These are phyloP conservation scores for Apamea monoglypha DNA, from an alignment of 2,888 invertebrate genomes.

Conservation along the genomic window DNA sequence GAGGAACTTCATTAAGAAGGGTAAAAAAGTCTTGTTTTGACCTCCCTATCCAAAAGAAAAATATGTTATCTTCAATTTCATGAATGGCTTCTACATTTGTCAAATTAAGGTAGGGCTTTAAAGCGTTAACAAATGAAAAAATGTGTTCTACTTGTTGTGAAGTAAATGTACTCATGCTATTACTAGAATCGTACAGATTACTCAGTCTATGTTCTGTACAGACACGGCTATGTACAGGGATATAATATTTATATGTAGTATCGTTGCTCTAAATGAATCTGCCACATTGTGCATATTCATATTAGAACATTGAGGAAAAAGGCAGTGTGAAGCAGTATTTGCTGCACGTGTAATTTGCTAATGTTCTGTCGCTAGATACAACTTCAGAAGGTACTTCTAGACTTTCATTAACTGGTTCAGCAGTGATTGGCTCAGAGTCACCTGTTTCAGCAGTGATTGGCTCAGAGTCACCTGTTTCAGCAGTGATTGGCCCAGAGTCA, in stretches of 20 bases:
- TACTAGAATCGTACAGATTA: slow-evolving; percentile 1
- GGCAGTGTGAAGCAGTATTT: slow-evolving; percentile 22
- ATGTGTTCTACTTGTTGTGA: slow-evolving; percentile 22
- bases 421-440: too few relatives aligned
- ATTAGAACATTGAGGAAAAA: slow-evolving; percentile 18
- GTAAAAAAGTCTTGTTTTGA: slow-evolving; percentile 34
- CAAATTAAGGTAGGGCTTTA: slow-evolving; percentile 33
- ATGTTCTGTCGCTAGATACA: not conserved
- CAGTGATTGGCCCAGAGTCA: too few relatives aligned
- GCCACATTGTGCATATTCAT: slow-evolving; percentile 4
- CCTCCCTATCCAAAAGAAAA: slow-evolving; percentile 42
- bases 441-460: not conserved
- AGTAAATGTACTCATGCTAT: not conserved
- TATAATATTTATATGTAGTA: slow-evolving; percentile 24
- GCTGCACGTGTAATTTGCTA: slow-evolving; percentile 22
- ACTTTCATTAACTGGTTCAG: slow-evolving; percentile 11
- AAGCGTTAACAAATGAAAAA: slow-evolving; percentile 31
- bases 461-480: slow-evolving; percentile 27
- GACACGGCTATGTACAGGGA: slow-evolving; percentile 19
- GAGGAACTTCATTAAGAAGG: slow-evolving; percentile 35
- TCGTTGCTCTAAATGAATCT: slow-evolving; percentile 13
- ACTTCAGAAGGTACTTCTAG: not conserved
- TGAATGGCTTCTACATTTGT: slow-evolving; percentile 25
- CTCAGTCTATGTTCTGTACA: slow-evolving; percentile 26
- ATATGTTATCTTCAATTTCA: slow-evolving; percentile 35